Evolutionary conservation across 2,888 invertebrate genomes (phyloP).

Genomic region (Linyphia triangularis): DNA sequence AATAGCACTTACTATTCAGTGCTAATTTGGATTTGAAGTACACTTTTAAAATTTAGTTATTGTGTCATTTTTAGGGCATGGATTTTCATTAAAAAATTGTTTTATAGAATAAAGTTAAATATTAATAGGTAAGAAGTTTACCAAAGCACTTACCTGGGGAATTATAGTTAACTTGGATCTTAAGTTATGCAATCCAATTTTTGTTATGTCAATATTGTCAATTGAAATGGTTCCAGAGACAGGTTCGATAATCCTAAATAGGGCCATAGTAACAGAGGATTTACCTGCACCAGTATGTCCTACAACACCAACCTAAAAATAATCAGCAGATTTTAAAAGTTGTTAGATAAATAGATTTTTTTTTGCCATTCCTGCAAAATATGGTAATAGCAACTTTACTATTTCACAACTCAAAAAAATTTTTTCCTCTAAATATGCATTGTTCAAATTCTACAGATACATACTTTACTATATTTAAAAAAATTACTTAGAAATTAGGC

Average conservation of each 20-base stretch:
- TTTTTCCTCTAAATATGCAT: neutral
- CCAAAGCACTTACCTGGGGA: constrained; percentile 83
- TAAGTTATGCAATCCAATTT: constrained; percentile 82
- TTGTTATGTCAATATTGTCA: constrained; percentile 82
- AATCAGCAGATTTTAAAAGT: too few species aligned
- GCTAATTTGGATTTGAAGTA: too few species aligned
- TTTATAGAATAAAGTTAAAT: too few species aligned
- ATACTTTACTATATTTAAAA: too few species aligned
- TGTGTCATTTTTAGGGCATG: too few species aligned
- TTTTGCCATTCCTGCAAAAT: too few species aligned
- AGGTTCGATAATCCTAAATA: constrained; percentile 84
- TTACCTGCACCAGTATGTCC: constrained; percentile 82
- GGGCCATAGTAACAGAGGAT: constrained; percentile 82
- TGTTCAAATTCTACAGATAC: neutral
- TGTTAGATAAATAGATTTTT: too few species aligned
- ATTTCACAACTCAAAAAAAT: neutral
- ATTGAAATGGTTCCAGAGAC: constrained; percentile 82
- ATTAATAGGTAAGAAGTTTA: too few species aligned
- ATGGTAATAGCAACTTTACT: neutral
- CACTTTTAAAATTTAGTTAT: too few species aligned
- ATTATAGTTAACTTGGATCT: constrained; percentile 82
- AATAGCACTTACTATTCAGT: too few species aligned
- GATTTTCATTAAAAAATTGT: too few species aligned
- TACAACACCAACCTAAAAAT: constrained; percentile 78
- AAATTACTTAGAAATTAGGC: too few species aligned